These are phyloP conservation scores for Tragelaphus imberbis DNA, from an alignment of 2,113 vertebrate genomes.

Conservation along the genomic window DNA sequence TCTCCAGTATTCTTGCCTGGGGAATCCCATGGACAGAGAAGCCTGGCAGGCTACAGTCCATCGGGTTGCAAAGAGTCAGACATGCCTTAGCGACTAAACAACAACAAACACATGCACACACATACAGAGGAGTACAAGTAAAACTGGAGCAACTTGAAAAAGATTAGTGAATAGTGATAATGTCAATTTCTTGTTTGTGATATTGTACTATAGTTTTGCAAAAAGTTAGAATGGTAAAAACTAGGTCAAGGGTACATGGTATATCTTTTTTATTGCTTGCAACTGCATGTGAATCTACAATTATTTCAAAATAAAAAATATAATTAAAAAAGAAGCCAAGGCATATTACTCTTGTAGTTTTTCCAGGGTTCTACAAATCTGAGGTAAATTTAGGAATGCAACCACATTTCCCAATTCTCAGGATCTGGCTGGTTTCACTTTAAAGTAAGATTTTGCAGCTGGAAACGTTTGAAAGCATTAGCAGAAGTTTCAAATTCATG, in stretches of 20 bases:
- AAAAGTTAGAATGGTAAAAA: neutral
- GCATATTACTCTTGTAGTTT: neutral
- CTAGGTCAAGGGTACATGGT: neutral
- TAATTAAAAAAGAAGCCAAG: neutral
- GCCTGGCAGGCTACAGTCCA: neutral
- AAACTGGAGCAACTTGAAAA: slow-evolving; percentile 21
- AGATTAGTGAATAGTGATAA: slow-evolving; percentile 1
- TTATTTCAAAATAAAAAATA: slow-evolving; percentile 25
- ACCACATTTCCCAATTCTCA: slow-evolving; percentile 16
- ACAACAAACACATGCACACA: neutral
- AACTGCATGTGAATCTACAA: neutral
- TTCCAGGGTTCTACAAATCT: neutral
- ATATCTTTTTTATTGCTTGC: slow-evolving; percentile 22
- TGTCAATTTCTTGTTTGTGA: neutral
- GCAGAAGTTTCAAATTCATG: slow-evolving; percentile 28
- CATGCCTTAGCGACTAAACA: neutral
- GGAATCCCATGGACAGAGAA: neutral
- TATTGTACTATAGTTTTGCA: slow-evolving; percentile 5
- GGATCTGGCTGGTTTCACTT: neutral
- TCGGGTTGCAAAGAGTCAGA: neutral
- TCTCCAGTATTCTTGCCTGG: neutral
- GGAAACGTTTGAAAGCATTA: slow-evolving; percentile 22
- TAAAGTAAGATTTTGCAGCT: neutral
- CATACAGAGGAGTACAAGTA: neutral
- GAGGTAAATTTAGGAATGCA: neutral